phyloP scores from a whole-genome alignment of 1,140 invertebrate species.

The Melipona quadrifasciata region DNA sequence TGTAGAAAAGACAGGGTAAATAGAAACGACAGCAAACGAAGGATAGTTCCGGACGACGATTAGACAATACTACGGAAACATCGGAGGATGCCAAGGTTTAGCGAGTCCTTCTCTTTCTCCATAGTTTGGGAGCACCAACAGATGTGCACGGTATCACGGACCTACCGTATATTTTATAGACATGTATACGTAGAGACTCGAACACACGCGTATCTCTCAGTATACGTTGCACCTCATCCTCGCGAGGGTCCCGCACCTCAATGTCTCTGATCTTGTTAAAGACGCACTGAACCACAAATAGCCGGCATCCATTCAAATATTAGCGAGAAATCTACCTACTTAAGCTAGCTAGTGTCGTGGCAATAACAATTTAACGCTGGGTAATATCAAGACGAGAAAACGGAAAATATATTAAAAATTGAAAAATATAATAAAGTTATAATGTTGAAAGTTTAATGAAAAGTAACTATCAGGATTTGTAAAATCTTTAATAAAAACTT shows the following conservation, averaged over 20 bases:
- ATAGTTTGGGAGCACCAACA: slow-evolving; percentile 77
- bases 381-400: not conserved
- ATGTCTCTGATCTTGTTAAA: slow-evolving; percentile 80
- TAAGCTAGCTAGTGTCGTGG: slow-evolving; percentile 58
- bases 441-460: not conserved
- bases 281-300: slow-evolving; percentile 80
- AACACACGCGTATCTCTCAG: slow-evolving; percentile 7
- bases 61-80: slow-evolving; percentile 77
- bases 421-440: not conserved
- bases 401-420: not conserved
- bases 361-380: not conserved
- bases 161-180: not conserved
- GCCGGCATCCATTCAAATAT: slow-evolving; percentile 79
- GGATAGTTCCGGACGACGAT: slow-evolving; percentile 71
- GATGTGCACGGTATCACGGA: slow-evolving; percentile 73
- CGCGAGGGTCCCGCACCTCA: slow-evolving; percentile 55
- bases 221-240: slow-evolving; percentile 59
- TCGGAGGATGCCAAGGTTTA: slow-evolving; percentile 51
- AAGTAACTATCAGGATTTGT: no score
- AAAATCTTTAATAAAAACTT: not conserved
- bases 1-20: not conserved
- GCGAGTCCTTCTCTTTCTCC: slow-evolving; percentile 47
- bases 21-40: slow-evolving; percentile 44
- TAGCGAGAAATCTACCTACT: slow-evolving; percentile 74
- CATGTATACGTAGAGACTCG: slow-evolving; percentile 21